These are phyloP conservation scores for Oryzias dopingdopingensis DNA, from an alignment of 2,797 vertebrate species.

Conservation along the genomic window DNA sequence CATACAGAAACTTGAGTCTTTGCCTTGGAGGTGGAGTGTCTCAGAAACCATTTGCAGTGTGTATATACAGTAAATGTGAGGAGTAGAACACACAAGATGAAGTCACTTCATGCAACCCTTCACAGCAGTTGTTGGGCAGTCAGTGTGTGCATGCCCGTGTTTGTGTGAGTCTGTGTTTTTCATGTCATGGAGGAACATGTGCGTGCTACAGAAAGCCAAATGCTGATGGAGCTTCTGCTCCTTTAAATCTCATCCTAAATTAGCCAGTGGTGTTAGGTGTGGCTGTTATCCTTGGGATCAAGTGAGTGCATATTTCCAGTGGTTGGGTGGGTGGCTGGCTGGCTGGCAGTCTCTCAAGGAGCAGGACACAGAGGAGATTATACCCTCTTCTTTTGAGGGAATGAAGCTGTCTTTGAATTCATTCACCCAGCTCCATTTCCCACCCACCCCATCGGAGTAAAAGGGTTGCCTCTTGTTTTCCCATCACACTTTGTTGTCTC, in stretches of 20 bases:
- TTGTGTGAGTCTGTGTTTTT: neutral
- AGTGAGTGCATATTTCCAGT: constrained; percentile 47
- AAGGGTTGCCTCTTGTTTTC: constrained; percentile 42
- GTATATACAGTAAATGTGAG: constrained; percentile 18
- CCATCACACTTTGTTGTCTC: constrained; percentile 14
- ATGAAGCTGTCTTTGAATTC: constrained; percentile 38
- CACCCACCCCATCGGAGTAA: constrained; percentile 20
- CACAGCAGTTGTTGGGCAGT: constrained; percentile 5
- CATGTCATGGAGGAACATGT: neutral
- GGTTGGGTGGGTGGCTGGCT: constrained; percentile 36
- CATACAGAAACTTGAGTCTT: constrained; percentile 40
- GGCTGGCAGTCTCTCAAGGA: constrained; percentile 45
- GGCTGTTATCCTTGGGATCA: constrained; percentile 52
- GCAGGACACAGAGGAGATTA: constrained; percentile 49
- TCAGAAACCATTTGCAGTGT: constrained; percentile 9
- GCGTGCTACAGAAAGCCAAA: constrained; percentile 11
- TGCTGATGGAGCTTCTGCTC: constrained; percentile 21
- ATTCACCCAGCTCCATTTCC: constrained; percentile 13
- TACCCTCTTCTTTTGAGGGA: constrained; percentile 43
- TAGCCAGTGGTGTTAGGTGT: constrained; percentile 50
- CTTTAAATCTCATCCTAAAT: constrained; percentile 47
- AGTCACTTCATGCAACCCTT: constrained; percentile 13
- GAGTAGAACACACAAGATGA: constrained; percentile 15
- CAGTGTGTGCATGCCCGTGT: neutral
- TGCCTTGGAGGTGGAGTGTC: constrained; percentile 23